Conservation (phyloP, 1,140 invertebrate genomes). For the Megathymus violae region DNA sequence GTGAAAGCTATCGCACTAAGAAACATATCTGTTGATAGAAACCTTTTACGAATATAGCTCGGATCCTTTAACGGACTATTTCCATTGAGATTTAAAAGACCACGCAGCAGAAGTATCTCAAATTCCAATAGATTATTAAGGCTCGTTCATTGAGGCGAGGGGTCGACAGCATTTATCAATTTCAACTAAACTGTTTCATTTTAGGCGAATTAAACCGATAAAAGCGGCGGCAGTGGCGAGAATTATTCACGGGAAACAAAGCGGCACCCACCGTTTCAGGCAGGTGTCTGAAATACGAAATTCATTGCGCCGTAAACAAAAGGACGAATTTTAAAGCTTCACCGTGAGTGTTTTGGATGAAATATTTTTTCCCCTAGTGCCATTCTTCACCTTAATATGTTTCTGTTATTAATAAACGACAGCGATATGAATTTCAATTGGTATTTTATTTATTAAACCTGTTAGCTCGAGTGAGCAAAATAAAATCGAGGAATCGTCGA, state of each 20-base stretch:
- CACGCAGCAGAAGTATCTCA: neutral
- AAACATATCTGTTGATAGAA: conserved; percentile 18
- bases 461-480: conserved; percentile 14
- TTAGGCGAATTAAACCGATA: conserved; percentile 59
- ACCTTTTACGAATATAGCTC: conserved; percentile 16
- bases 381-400: conserved; percentile 46
- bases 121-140: conserved; percentile 22
- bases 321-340: conserved; percentile 56
- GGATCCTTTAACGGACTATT: conserved; percentile 15
- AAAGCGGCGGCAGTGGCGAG: conserved; percentile 45
- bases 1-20: conserved; percentile 22
- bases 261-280: conserved; percentile 53
- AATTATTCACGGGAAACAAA: conserved; percentile 66
- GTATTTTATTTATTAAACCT: conserved; percentile 29
- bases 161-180: conserved; percentile 56
- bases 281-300: conserved; percentile 66
- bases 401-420: conserved; percentile 41
- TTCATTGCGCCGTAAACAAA: conserved; percentile 73
- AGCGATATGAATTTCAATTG: conserved; percentile 37
- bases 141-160: conserved; percentile 13
- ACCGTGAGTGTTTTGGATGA: conserved; percentile 41
- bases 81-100: conserved; percentile 16
- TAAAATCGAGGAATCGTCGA: neutral
- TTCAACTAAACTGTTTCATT: conserved; percentile 58
- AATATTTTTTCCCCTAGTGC: conserved; percentile 39